These are phyloP conservation scores for Cheilosia grossa DNA, from an alignment of 2,888 invertebrate genomes.

Conservation along the genomic window DNA sequence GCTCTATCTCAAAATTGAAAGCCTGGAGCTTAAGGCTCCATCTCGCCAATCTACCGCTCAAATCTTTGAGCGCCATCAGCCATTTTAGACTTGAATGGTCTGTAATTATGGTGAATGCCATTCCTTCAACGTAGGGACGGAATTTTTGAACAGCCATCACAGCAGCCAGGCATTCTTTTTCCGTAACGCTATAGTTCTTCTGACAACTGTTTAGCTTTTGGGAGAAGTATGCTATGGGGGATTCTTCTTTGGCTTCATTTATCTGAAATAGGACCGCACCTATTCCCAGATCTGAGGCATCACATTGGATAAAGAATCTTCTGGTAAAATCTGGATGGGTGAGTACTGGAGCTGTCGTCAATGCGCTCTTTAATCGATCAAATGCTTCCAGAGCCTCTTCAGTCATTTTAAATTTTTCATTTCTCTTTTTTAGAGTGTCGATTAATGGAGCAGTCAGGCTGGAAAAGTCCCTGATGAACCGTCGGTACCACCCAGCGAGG, in stretches of 20 bases:
- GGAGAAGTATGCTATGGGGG: conserved; percentile 42
- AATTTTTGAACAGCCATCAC: conserved; percentile 44
- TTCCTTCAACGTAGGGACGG: conserved; percentile 56
- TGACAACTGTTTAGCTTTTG: conserved; percentile 61
- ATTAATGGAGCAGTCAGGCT: conserved; percentile 40
- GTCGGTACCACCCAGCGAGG: conserved; percentile 63
- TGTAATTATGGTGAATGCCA: conserved; percentile 60
- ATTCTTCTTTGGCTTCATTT: conserved; percentile 38
- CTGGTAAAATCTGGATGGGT: conserved; percentile 57
- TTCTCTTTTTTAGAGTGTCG: conserved; percentile 34
- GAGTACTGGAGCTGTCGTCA: conserved; percentile 59
- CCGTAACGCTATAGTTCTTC: conserved; percentile 2
- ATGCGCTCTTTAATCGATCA: conserved; percentile 27
- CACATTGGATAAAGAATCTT: conserved; percentile 63
- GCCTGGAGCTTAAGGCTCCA: conserved; percentile 72
- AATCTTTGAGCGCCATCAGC: conserved; percentile 74
- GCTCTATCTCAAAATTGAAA: conserved; percentile 71
- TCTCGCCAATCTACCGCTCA: conserved; percentile 76
- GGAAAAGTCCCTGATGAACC: conserved; percentile 58
- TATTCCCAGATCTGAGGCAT: conserved; percentile 49
- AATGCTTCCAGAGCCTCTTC: conserved; percentile 43
- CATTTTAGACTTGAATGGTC: conserved; percentile 76
- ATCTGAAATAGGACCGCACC: conserved; percentile 47
- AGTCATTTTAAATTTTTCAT: conserved; percentile 40
- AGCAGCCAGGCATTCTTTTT: conserved; percentile 43